phyloP scores from a whole-genome alignment of 1,140 invertebrate genomes.

The Protaetia brevitarsis region DNA sequence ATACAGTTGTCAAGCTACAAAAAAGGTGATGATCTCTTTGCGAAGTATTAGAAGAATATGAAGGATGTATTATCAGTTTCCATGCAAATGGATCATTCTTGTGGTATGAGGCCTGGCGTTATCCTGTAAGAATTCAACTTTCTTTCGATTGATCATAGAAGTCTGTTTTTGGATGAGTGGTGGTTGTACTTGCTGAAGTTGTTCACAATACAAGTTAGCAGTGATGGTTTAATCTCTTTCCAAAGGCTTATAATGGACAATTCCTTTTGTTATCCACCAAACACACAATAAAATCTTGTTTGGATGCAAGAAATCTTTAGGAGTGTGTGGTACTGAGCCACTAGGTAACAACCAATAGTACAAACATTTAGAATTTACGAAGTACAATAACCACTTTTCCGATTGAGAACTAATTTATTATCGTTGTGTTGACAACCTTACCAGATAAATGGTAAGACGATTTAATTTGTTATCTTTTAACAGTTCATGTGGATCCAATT shows the following conservation, averaged over 20 bases:
- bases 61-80: too few species aligned
- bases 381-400: not conserved
- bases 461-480: not conserved
- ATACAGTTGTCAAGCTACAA: too few species aligned
- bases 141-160: not conserved
- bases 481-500: not conserved
- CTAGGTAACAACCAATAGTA: not conserved
- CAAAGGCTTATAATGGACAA: not conserved
- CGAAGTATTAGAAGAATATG: too few species aligned
- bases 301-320: not conserved
- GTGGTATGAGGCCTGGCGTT: too few species aligned
- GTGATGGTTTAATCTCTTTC: conserved; percentile 6
- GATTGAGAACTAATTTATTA: not conserved
- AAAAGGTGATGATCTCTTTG: too few species aligned
- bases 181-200: conserved; percentile 9
- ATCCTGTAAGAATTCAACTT: too few species aligned
- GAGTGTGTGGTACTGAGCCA: not conserved
- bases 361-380: not conserved
- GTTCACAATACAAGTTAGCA: conserved; percentile 15
- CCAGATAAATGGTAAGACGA: not conserved
- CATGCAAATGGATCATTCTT: too few species aligned
- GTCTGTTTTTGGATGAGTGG: not conserved
- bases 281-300: conserved; percentile 14
- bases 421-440: too few species aligned
- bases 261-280: not conserved